These are phyloP conservation scores for Bostrychus sinensis DNA, from an alignment of 2,113 vertebrate genomes.

Conservation along the genomic window DNA sequence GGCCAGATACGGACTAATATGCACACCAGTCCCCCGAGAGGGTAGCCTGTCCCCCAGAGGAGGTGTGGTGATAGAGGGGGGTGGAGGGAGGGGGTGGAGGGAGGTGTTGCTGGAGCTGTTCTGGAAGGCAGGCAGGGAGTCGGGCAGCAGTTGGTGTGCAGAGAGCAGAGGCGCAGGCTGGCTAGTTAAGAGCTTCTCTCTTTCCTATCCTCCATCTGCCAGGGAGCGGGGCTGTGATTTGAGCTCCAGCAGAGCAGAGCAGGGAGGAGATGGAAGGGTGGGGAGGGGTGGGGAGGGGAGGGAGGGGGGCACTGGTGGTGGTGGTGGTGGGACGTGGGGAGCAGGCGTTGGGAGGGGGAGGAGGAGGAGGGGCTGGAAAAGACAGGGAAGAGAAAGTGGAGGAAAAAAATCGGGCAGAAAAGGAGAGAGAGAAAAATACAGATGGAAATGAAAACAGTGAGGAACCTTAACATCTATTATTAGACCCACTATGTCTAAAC, in stretches of 20 bases:
- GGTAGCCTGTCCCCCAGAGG: conserved; percentile 59
- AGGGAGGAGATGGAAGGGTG: conserved; percentile 75
- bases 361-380: conserved; percentile 30
- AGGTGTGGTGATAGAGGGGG: conserved; percentile 25
- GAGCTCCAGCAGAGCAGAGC: conserved; percentile 81
- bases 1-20: conserved; percentile 75
- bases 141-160: conserved; percentile 81
- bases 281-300: conserved; percentile 22
- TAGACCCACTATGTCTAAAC: conserved; percentile 11
- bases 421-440: conserved; percentile 34
- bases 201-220: conserved; percentile 82
- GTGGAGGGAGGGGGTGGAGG: conserved; percentile 40
- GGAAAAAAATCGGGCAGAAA: conserved; percentile 25
- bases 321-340: background rate
- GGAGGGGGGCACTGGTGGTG: too few species aligned
- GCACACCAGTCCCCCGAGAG: conserved; percentile 65
- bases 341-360: background rate
- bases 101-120: conserved; percentile 60
- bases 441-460: conserved; percentile 33
- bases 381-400: conserved; percentile 50
- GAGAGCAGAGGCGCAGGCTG: conserved; percentile 76
- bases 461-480: conserved; percentile 8
- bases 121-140: conserved; percentile 66
- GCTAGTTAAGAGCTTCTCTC: conserved; percentile 80
- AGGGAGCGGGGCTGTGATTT: conserved; percentile 77